Evolutionary conservation across 2,888 invertebrate species (phyloP), one percentile per base, ranked within the genome.

Genomic region (Nymphalis c-album): DNA sequence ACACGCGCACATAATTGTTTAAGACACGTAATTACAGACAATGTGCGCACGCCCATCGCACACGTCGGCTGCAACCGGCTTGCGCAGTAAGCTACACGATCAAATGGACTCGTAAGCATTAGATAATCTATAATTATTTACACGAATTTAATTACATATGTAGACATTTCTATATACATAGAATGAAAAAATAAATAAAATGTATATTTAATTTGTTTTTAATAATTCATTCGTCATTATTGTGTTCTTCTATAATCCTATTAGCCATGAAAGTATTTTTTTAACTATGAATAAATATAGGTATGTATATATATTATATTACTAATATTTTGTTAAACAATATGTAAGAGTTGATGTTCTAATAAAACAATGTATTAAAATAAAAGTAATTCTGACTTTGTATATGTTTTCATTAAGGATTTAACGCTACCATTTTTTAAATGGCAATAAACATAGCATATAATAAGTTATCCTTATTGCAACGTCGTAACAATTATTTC

Each of bases 21-120:
- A n/a, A 40, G 62, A 64, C 66, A 66, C 53, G 74, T 75, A 73
- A 75, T 77, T 77, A 76, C 67, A 48, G 63, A 64, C 76, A 63
- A 78, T 78, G 72, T 72, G 71, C 67, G 62, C 72, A 75, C 75
- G 76, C 73, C 67, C 72, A 67, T 76, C 67, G 71, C 72, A 70
- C 73, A 67, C 71, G 74, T 73, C 73, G 45, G 60, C 60, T 63
- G 60, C 74, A 74, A 64, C 68, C 63, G 55, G 63, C 22, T 60
- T 51, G 51, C 45, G 35, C 67, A 65, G 59, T 68, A 58, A 46
- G 53, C 63, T 58, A 62, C 58, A 66, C 64, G 68, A 70, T 63
- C 68, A 58, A 60, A 63, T 65, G 63, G 59, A 64, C 35, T 68
- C 64, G 67, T 57, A 63, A 22, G 65, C 61, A 68, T 62, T 60